Evolutionary conservation across 2,113 vertebrate genomes (phyloP).

Genomic region (Tauraco erythrolophus): DNA sequence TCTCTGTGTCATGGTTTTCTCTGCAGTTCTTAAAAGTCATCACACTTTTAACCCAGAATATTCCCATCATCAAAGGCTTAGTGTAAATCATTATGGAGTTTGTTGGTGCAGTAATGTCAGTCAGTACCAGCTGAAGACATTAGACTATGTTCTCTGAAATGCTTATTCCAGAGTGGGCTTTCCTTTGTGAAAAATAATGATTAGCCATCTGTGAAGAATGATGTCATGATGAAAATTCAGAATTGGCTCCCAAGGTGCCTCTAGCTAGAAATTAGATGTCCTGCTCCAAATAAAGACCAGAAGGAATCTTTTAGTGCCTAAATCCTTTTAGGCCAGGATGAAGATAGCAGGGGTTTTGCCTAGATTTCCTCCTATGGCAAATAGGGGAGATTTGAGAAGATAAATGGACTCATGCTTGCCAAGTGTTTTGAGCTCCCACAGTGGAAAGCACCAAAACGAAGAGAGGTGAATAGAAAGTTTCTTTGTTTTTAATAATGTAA

Average conservation of each 20-base stretch:
- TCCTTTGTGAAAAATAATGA: neutral
- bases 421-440: neutral
- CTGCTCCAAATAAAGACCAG: neutral
- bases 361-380: neutral
- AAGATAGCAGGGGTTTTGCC: neutral
- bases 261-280: neutral
- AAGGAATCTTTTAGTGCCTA: neutral
- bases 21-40: neutral
- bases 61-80: neutral
- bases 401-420: neutral
- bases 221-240: neutral
- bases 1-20: neutral
- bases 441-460: neutral
- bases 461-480: neutral
- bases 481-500: neutral
- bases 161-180: neutral
- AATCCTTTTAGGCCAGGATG: neutral
- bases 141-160: neutral
- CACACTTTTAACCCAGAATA: neutral
- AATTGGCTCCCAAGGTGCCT: neutral
- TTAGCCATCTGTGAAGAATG: neutral
- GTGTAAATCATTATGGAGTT: neutral
- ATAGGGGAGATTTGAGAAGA: neutral
- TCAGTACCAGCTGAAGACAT: neutral
- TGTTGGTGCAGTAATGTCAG: neutral